Evolutionary conservation across 2,113 vertebrate genomes (phyloP).

Genomic region (Mus spicilegus): DNA sequence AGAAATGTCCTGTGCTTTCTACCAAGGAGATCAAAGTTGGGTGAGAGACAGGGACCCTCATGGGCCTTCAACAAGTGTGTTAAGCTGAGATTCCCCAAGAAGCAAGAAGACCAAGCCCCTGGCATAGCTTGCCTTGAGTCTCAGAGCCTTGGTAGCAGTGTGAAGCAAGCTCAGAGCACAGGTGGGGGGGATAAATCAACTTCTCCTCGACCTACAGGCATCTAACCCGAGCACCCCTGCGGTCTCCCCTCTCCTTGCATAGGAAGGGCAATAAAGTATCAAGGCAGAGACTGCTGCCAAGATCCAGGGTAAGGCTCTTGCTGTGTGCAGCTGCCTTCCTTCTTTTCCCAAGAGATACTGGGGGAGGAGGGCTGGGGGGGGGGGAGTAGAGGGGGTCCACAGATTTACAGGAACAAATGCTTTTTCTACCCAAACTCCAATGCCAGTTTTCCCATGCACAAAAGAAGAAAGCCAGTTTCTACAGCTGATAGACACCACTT

Average conservation of each 20-base stretch:
- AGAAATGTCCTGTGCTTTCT: neutral
- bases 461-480: neutral
- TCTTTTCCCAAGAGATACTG: neutral
- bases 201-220: neutral
- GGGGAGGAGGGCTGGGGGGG: neutral
- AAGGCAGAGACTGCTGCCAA: too few relatives aligned
- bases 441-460: neutral
- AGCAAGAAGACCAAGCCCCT: neutral
- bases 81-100: neutral
- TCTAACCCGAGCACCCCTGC: neutral
- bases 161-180: neutral
- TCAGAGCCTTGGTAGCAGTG: neutral
- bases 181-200: neutral
- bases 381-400: neutral
- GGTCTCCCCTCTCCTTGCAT: fast-evolving
- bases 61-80: neutral
- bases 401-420: neutral
- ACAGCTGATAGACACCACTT: neutral
- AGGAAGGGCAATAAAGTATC: neutral
- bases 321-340: neutral
- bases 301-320: neutral
- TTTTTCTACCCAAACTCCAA: constrained; percentile 4
- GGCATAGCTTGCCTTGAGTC: fast-evolving
- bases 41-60: neutral
- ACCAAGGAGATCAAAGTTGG: neutral